These are phyloP conservation scores for Periphyllus acericola DNA, from an alignment of 2,888 invertebrate genomes.

Conservation along the genomic window DNA sequence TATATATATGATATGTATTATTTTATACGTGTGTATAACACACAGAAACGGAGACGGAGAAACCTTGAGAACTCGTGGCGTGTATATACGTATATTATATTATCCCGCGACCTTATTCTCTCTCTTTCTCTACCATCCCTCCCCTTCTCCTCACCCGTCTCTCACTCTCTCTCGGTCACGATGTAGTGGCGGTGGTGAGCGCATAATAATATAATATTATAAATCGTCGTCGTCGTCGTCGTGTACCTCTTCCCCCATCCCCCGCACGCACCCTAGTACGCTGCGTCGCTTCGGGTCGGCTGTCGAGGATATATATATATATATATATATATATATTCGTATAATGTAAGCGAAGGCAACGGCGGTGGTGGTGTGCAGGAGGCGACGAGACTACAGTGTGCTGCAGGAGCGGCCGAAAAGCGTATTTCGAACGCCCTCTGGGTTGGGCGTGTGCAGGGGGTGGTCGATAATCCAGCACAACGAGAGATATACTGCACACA, in stretches of 20 bases:
- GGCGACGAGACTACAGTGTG: slow-evolving; percentile 6
- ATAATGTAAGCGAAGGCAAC: background rate
- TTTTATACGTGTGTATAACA: background rate
- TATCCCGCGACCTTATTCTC: slow-evolving; percentile 37
- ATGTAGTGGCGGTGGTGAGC: background rate
- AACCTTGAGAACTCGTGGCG: slow-evolving; percentile 41
- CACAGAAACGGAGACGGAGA: background rate
- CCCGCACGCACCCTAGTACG: background rate
- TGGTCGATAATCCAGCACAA: slow-evolving; percentile 30
- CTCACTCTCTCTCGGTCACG: background rate
- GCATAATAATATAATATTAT: slow-evolving; percentile 43
- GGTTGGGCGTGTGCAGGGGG: slow-evolving; percentile 23
- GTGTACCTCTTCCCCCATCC: background rate
- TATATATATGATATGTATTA: background rate
- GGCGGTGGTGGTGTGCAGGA: background rate
- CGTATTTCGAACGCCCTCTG: slow-evolving; percentile 48
- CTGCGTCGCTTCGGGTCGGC: background rate
- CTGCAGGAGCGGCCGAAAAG: slow-evolving; percentile 18
- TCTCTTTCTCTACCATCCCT: background rate
- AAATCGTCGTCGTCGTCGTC: slow-evolving; percentile 24
- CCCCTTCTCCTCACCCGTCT: background rate
- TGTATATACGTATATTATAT: slow-evolving; percentile 3
- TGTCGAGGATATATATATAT: background rate
- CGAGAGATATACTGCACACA: background rate
- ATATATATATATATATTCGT: background rate